Evolutionary conservation across 2,888 invertebrate genomes (phyloP), one percentile per base, ranked within the genome.

Genomic region (Spilosoma lubricipeda): DNA sequence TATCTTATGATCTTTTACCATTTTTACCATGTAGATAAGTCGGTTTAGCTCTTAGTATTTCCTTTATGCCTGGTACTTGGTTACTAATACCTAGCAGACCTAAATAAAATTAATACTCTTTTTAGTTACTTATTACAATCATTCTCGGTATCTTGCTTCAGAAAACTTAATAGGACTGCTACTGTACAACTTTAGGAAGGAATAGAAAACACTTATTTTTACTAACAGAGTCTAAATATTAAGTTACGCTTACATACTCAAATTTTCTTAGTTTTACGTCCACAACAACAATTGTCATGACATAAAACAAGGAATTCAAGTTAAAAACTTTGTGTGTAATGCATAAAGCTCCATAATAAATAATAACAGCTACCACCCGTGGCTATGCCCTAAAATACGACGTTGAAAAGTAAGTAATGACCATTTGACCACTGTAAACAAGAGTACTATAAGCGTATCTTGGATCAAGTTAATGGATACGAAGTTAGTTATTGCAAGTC

Each of bases 291-390:
- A n/a, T n/a, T n/a, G n/a, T n/a, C n/a, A n/a, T n/a, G n/a, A n/a
- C n/a, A n/a, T n/a, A n/a, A n/a, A n/a, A n/a, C n/a, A n/a, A n/a
- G n/a, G n/a, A n/a, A n/a, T n/a, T n/a, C n/a, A n/a, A n/a, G n/a
- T n/a, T n/a, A n/a, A n/a, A n/a, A 59, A 0, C n/a, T n/a, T 27
- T 65, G 18, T 36, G 23, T 39, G 66, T 20, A n/a, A 20, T 13
- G 36, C n/a, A 39, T 67, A 67, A n/a, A n/a, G 39, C 42, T 67
- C 9, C n/a, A 42, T 5, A 67, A 13, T 42, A 67, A 23, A 66
- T 36, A 23, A 66, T 67, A 27, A 15, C 18, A 67, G 67, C 42
- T n/a, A n/a, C n/a, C 67, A 45, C n/a, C 42, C 67, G 67, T 15
- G n/a, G 67, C 4, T 45, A 36, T 27, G 15, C n/a, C 13, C 9